Base-by-base conservation (phyloP, 2,888 invertebrate genomes). In the Prenolepis imparis region DNA sequence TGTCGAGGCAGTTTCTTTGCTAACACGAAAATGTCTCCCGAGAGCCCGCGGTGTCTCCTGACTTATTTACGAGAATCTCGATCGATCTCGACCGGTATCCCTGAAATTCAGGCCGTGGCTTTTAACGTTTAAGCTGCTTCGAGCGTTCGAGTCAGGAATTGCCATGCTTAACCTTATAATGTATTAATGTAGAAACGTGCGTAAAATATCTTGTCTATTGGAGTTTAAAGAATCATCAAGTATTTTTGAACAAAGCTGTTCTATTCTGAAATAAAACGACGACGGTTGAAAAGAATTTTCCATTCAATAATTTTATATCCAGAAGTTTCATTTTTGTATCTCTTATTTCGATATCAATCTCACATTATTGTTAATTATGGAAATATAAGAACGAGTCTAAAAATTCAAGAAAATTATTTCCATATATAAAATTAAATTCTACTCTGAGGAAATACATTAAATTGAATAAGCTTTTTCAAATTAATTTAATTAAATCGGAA, bases 1-100 rank as follows among this genome's bases (percentile, higher is more conserved):
- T 61, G 83, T 52, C 52, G 39, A 39, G 24, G n/a, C 1, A 63
- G 41, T 72, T 75, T 84, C 67, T 57, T 21, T 48, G 74, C 59
- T 32, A 36, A 72, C 75, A 41, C 36, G 67, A 67, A 61, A 48
- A 28, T 39, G 74, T 68, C 70, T 70, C 78, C 63, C 6, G 77
- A 74, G 86, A 84, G 67, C 55, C 15, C 64, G 57, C 41, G 52
- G 57, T 32, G 21, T 28, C 41, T 57, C 41, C 12, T 68, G 77
- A 84, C 74, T 89, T 87, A 85, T 89, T 85, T 85, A 89, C 77
- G 85, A 89, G 82, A 86, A 84, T 87, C 74, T 55, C 81, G 72
- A 84, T 89, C 85, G 87, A 87, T 83, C 59, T 59, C 36, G 64
- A 63, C 39, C 36, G 83, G 72, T 48, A 74, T 86, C 86, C 21